A percentile compares a stretch with the other conserved stretches of the same genome.
phyloP scores from a whole-genome alignment of 1,140 invertebrate genomes.

The Reticulitermes speratus region DNA sequence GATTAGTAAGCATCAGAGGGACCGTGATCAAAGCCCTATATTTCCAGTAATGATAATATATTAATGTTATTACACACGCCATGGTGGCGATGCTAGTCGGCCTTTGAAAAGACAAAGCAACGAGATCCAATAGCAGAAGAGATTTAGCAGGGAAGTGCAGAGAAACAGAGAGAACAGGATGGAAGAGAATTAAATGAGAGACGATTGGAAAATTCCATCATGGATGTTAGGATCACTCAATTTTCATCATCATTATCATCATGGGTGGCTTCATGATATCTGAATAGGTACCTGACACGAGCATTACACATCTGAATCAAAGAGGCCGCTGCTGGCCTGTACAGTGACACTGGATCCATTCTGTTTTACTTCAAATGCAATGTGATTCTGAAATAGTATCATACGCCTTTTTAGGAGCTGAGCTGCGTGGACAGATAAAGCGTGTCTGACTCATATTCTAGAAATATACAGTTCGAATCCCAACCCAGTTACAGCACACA shows the following conservation, averaged over 20 bases:
- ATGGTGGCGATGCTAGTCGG: not conserved
- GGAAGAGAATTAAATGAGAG: not conserved
- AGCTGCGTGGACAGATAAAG: too few species aligned
- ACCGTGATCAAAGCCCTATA: not conserved
- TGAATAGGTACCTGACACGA: not conserved
- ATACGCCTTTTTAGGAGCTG: too few species aligned
- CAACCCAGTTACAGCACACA: too few species aligned
- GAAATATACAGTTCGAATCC: too few species aligned
- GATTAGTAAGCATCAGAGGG: not conserved
- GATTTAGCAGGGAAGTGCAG: not conserved
- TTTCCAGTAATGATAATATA: constrained; percentile 10
- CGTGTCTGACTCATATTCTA: too few species aligned
- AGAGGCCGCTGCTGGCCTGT: too few species aligned
- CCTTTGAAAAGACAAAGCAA: not conserved
- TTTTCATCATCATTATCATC: constrained; percentile 10
- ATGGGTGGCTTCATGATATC: not conserved
- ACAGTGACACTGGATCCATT: too few species aligned
- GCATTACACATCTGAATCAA: too few species aligned
- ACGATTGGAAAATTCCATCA: constrained; percentile 18
- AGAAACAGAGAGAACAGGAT: too few species aligned
- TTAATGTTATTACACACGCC: not conserved
- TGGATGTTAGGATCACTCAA: not conserved
- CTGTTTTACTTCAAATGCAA: too few species aligned
- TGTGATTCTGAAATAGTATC: too few species aligned
- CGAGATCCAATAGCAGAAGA: not conserved